Base-by-base conservation (phyloP, 2,888 invertebrate genomes). In the Tetragonula carbonaria region DNA sequence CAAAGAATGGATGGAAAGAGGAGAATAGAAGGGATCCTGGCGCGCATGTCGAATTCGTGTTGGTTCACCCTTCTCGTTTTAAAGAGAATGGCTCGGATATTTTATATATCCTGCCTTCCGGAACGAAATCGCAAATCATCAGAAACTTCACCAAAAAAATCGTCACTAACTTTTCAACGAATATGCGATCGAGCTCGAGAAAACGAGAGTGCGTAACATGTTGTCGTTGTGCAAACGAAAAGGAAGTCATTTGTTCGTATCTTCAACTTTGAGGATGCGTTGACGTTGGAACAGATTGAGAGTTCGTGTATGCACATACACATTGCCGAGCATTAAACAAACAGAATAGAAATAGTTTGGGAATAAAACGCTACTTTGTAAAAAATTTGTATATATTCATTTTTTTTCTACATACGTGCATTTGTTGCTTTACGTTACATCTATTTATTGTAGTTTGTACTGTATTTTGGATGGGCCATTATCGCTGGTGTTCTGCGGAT, bases 21-120 rank as follows among this genome's bases (percentile, higher is more conserved):
- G 21, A 28, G 50, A 71, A 77, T 88, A 86, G 18, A 86, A 28
- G n/a, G n/a, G n/a, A n/a, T 14, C 4, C n/a, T 63, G 55, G 68
- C 83, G 92, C 92, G 92, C 92, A 91, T 91, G 91, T 81, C 91
- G 78, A 72, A 73, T 72, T 70, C 57, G 55, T 45, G 45, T 71
- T 78, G 51, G 57, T 59, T 45, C 74, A 68, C 80, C 57, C 74
- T 78, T 72, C 53, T 72, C 50, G 23, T 68, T 90, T 77, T 90
- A 91, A 91, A 90, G 90, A 84, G 91, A 87, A 86, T 51, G 82
- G 68, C 63, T 68, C 45, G 11, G 8, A 45, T 45, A 45, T 45
- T 45, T 45, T 45, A 8, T 45, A 45, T 8, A 45, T 45, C 45
- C 8, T 8, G 8, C 75, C 62, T 71, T 79, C n/a, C 45, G 71